A percentile compares a stretch with the other conserved stretches of the same genome.
Conservation (phyloP, 2,113 vertebrate genomes). For the Vanacampus margaritifer region DNA sequence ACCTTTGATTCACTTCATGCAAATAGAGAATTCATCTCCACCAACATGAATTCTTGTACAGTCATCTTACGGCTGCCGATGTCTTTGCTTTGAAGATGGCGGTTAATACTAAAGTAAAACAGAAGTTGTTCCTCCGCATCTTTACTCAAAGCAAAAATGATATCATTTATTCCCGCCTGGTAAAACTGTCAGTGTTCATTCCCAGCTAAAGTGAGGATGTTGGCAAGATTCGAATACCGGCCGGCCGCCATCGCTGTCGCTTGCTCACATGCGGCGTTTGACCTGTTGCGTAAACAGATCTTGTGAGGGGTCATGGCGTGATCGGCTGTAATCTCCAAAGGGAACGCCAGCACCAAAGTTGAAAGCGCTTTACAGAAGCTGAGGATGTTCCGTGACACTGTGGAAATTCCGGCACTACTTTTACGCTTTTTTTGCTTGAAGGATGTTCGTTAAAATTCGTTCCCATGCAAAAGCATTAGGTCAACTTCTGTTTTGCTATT, state of each 20-base stretch:
- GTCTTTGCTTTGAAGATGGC: slow-evolving; percentile 14
- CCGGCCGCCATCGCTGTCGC: background rate
- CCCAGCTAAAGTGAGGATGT: slow-evolving; percentile 14
- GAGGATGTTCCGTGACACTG: slow-evolving; percentile 13
- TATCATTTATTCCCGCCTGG: slow-evolving; percentile 43
- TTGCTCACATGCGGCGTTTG: slow-evolving; percentile 1
- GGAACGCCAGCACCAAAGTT: slow-evolving; percentile 12
- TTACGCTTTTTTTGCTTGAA: background rate
- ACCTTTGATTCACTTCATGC: slow-evolving; percentile 51
- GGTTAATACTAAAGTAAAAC: slow-evolving; percentile 13
- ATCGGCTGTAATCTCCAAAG: slow-evolving; percentile 15
- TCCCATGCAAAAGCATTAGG: no score
- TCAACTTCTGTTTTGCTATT: no score
- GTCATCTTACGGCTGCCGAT: slow-evolving; percentile 13
- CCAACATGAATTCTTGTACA: slow-evolving; percentile 39
- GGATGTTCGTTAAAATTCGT: background rate
- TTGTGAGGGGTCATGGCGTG: slow-evolving; percentile 5
- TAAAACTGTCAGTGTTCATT: slow-evolving; percentile 50
- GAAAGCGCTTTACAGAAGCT: slow-evolving; percentile 19
- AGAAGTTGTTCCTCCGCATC: slow-evolving; percentile 14
- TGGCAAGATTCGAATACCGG: slow-evolving; percentile 4
- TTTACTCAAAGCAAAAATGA: slow-evolving; percentile 37
- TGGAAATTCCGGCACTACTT: background rate
- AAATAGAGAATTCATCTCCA: slow-evolving; percentile 49
- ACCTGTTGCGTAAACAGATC: slow-evolving; percentile 3